Evolutionary conservation across 1,140 invertebrate species (phyloP), one percentile per base, ranked within the genome.

Genomic region (Luehdorfia chinensis): DNA sequence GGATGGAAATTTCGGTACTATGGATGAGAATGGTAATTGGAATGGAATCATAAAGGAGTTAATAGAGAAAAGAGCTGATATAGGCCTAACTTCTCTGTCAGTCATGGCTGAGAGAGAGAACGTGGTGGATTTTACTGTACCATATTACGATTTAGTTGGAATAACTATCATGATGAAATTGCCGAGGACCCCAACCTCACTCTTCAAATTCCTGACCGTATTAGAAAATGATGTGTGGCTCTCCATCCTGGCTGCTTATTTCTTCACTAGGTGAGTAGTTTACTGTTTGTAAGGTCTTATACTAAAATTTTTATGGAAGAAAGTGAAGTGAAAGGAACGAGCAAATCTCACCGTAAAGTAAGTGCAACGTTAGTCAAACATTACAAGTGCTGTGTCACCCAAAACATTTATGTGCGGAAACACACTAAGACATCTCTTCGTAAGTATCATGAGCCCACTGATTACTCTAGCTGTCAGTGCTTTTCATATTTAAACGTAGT

Each of bases 191-290:
- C 91, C 92, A 16, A 97, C 95, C 4, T 97, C 96, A 0, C 88
- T 99, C 2, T 98, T 99, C 83, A 98, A 98, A 87, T 99, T 99
- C 75, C 90, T 99, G 13, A 98, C 96, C 0, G 98, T 99, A 2
- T 85, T 99, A 44, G 97, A 99, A 77, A 94, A 94, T 51, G 94
- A 97, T 58, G 98, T 99, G 0, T 99, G 98, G 98, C 89, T 96
- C 4, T 98, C 96, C 63, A 98, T 99, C 66, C 87, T 99, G 34
- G 96, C 92, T 0, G 97, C 97, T 0, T 99, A 98, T 76, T 94
- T 98, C 70, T 95, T 97, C 71, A 98, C 97, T 3, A 95, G 92
- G 92, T 93, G 68, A 63, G 66, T 43, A 12, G 23, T 49, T 60
- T 51, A 47, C 41, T n/a, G n/a, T n/a, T n/a, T 43, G 60, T 41